These are phyloP conservation scores for Thalassoma bifasciatum DNA, from an alignment of 2,113 vertebrate species.

Conservation along the genomic window DNA sequence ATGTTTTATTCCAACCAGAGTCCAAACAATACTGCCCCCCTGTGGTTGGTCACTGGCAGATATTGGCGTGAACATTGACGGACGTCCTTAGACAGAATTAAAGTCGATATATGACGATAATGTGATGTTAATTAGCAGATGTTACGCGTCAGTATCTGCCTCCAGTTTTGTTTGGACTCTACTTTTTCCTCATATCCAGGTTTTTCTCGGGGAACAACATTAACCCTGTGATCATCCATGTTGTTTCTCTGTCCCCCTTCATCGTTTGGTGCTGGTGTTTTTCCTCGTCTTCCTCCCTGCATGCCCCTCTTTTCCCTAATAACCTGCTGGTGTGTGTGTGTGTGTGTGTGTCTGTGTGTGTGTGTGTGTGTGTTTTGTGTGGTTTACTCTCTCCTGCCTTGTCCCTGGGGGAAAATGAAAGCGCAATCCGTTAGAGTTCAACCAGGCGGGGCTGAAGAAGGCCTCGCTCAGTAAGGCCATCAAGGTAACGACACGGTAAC, in stretches of 20 bases:
- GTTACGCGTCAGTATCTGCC: background rate
- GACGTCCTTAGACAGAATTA: too few relatives aligned
- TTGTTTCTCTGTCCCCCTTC: conserved; percentile 62
- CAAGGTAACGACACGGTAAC: conserved; percentile 89
- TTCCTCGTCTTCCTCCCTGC: conserved; percentile 51
- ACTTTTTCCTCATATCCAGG: conserved; percentile 23
- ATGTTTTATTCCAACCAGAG: conserved; percentile 25
- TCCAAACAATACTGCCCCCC: background rate
- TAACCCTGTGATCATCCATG: conserved; percentile 69
- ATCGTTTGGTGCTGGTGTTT: conserved; percentile 26
- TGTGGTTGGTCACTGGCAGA: background rate
- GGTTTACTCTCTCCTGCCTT: conserved; percentile 88
- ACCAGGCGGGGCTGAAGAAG: conserved; percentile 92
- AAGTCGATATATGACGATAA: too few relatives aligned
- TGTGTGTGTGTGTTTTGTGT: too few relatives aligned
- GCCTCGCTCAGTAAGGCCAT: conserved; percentile 91
- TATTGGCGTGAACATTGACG: background rate
- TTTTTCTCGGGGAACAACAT: conserved; percentile 29
- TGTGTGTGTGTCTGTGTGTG: background rate
- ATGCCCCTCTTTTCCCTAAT: conserved; percentile 53
- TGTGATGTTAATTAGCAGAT: too few relatives aligned
- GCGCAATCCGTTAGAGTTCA: conserved; percentile 97
- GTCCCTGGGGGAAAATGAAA: conserved; percentile 83
- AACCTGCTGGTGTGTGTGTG: conserved; percentile 64
- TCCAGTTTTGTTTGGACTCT: conserved; percentile 21